phyloP scores from a whole-genome alignment of 2,888 invertebrate genomes.

The Epirrhoe alternata region DNA sequence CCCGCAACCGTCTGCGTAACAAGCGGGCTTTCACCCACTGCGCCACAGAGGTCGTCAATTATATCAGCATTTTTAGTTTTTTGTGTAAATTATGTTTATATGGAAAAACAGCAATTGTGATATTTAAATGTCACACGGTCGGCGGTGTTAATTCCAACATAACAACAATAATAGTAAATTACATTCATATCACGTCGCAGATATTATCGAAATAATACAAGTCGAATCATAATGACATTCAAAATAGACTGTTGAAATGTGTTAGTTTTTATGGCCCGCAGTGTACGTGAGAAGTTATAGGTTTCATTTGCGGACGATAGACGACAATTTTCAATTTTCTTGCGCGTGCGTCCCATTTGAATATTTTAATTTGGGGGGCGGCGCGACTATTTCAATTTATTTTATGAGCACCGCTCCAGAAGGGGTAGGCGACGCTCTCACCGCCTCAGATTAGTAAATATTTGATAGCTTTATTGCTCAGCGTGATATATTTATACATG shows the following conservation, averaged over 20 bases:
- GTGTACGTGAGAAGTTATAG: conserved; percentile 82
- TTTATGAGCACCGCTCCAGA: conserved; percentile 82
- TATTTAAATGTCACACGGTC: background rate
- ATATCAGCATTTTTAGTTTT: too few species aligned
- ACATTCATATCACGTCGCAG: conserved; percentile 36
- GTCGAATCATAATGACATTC: conserved; percentile 40
- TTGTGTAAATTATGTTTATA: background rate
- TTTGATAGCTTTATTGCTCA: conserved; percentile 84
- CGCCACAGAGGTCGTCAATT: too few species aligned
- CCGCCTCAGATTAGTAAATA: conserved; percentile 84
- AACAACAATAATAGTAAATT: conserved; percentile 10
- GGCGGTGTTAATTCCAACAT: conserved; percentile 6
- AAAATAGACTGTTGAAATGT: conserved; percentile 47
- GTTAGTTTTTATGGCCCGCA: conserved; percentile 56
- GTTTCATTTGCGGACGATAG: conserved; percentile 86
- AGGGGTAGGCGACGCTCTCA: conserved; percentile 78
- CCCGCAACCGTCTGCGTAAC: too few species aligned
- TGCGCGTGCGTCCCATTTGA: conserved; percentile 86
- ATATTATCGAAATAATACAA: conserved; percentile 38
- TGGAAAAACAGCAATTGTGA: background rate
- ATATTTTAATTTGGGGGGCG: conserved; percentile 86
- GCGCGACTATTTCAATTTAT: conserved; percentile 85
- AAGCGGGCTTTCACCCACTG: too few species aligned
- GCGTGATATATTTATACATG: conserved; percentile 79
- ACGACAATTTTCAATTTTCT: conserved; percentile 86